These are phyloP conservation scores for Neoarius graeffei DNA, from an alignment of 2,113 vertebrate genomes.

Conservation along the genomic window DNA sequence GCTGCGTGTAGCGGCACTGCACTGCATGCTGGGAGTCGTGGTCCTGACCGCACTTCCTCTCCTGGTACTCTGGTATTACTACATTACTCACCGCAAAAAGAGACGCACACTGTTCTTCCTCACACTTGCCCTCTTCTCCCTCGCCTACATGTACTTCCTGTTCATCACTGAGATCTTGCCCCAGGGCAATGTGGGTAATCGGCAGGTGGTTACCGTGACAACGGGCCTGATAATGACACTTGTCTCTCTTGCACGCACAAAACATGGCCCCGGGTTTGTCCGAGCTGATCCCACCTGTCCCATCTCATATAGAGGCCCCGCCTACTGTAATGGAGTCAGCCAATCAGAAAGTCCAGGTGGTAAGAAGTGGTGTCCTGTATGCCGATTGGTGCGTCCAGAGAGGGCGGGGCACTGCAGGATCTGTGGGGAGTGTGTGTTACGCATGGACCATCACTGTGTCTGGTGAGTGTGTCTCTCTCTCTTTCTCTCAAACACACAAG, in stretches of 20 bases:
- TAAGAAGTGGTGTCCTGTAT: slow-evolving; percentile 81
- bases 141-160: slow-evolving; percentile 92
- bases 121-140: slow-evolving; percentile 90
- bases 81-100: slow-evolving; percentile 89
- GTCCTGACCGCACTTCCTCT: slow-evolving; percentile 81
- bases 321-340: slow-evolving; percentile 61
- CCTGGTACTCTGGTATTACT: slow-evolving; percentile 94
- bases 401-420: slow-evolving; percentile 92
- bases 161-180: slow-evolving; percentile 87
- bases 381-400: slow-evolving; percentile 80
- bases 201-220: slow-evolving; percentile 76
- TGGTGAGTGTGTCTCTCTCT: slow-evolving; percentile 79
- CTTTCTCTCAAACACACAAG: neutral
- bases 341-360: slow-evolving; percentile 31
- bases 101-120: slow-evolving; percentile 91
- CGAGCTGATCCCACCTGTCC: slow-evolving; percentile 39
- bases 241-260: slow-evolving; percentile 77
- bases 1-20: slow-evolving; percentile 86
- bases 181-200: slow-evolving; percentile 69
- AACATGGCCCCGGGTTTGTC: slow-evolving; percentile 85
- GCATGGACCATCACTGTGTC: slow-evolving; percentile 96
- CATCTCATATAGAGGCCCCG: slow-evolving; percentile 46
- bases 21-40: slow-evolving; percentile 81
- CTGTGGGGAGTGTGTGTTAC: slow-evolving; percentile 86
- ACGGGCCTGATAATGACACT: slow-evolving; percentile 81